Percentiles rank a stretch among this genome's conserved stretches.
These are phyloP conservation scores for Hyaena hyaena DNA, from an alignment of 2,113 vertebrate genomes.

Conservation along the genomic window DNA sequence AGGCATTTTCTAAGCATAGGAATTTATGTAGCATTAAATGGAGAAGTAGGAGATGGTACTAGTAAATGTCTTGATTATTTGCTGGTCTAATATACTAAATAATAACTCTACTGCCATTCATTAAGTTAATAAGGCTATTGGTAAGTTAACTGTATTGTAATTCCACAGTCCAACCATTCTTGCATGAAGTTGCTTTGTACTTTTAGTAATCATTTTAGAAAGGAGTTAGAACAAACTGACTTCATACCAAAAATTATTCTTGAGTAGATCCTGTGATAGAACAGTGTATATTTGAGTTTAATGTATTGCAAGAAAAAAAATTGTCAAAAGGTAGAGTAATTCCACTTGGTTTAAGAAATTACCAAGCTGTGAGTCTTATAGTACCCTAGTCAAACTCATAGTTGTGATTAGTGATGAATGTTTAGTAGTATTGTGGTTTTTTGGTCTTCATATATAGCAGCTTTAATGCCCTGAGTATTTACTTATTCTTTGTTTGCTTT, in stretches of 20 bases:
- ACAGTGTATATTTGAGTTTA: conserved; percentile 6
- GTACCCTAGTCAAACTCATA: not conserved
- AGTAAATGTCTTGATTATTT: conserved; percentile 36
- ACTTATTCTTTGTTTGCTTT: not conserved
- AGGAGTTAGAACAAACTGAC: conserved; percentile 17
- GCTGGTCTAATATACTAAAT: not conserved
- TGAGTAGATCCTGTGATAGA: not conserved
- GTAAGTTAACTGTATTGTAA: conserved; percentile 33
- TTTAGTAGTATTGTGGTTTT: not conserved
- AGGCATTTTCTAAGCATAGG: conserved; percentile 41
- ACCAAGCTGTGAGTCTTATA: not conserved
- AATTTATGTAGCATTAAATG: not conserved
- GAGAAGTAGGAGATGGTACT: not conserved
- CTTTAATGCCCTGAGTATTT: conserved; percentile 45
- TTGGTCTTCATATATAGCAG: not conserved
- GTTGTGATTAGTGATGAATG: not conserved
- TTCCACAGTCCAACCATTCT: not conserved
- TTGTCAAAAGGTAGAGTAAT: conserved; percentile 9
- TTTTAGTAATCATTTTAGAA: conserved; percentile 55
- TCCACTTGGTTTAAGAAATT: not conserved
- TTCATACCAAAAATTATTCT: conserved; percentile 19
- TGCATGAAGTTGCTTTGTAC: conserved; percentile 13
- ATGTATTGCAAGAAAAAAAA: conserved; percentile 6
- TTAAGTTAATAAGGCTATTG: conserved; percentile 12
- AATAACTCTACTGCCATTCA: not conserved